phyloP scores from a whole-genome alignment of 2,797 vertebrate species.

The Anas bahamensis region DNA sequence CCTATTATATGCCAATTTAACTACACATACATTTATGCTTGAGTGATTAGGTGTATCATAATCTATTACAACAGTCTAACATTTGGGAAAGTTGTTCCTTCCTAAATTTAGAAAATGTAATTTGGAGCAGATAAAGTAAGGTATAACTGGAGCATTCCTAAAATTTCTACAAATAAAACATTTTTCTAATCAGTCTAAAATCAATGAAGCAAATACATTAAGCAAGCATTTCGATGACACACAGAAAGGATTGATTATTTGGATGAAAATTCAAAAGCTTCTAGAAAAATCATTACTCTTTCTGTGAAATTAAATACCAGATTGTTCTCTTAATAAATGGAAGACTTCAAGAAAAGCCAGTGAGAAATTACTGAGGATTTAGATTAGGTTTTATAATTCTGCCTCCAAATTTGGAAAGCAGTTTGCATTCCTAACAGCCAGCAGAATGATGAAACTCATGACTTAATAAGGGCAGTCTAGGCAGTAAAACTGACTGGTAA shows the following conservation, averaged over 20 bases:
- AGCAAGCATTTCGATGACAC: neutral
- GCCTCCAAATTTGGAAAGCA: neutral
- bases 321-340: conserved; percentile 10
- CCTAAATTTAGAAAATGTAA: neutral
- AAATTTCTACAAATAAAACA: neutral
- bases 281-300: neutral
- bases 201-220: neutral
- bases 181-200: neutral
- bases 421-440: conserved; percentile 27
- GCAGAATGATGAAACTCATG: conserved; percentile 9
- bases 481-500: conserved; percentile 22
- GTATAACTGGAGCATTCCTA: neutral
- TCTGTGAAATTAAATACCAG: conserved; percentile 5
- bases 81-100: neutral
- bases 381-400: conserved; percentile 28
- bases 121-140: neutral
- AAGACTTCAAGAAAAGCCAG: conserved; percentile 2
- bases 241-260: neutral
- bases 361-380: conserved; percentile 6
- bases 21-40: neutral
- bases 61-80: neutral
- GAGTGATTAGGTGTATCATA: neutral
- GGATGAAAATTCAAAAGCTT: conserved; percentile 23
- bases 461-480: neutral
- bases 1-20: neutral